Evolutionary conservation across 2,113 vertebrate species (phyloP).

Genomic region (Leptocoma aspasia): DNA sequence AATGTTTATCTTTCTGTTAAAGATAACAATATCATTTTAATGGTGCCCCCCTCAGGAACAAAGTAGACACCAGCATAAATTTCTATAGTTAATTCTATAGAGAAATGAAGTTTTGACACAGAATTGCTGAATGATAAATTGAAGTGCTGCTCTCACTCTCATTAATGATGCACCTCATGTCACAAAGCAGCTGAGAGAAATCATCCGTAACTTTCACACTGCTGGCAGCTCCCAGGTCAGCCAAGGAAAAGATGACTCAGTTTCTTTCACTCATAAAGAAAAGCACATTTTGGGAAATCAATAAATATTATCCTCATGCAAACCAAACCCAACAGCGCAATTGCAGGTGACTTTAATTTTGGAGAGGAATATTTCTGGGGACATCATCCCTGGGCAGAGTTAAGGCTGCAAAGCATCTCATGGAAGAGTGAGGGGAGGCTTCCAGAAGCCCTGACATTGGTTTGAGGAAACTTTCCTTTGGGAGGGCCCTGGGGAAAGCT

Average conservation of each 20-base stretch:
- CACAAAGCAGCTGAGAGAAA: background rate
- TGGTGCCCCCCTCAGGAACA: background rate
- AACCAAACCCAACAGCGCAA: background rate
- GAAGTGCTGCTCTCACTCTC: background rate
- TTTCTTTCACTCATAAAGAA: background rate
- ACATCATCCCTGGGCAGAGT: background rate
- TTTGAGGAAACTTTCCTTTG: background rate
- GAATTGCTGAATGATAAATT: background rate
- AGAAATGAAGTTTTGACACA: background rate
- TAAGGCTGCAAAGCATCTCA: background rate
- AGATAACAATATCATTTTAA: background rate
- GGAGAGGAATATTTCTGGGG: background rate
- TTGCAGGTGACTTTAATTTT: background rate
- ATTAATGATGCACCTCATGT: background rate
- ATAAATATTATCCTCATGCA: background rate
- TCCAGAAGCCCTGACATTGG: background rate
- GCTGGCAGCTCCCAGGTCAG: background rate
- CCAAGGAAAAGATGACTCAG: background rate
- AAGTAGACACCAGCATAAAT: background rate
- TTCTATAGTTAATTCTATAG: background rate
- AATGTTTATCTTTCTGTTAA: background rate
- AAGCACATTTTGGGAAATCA: background rate
- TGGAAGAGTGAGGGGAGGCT: background rate
- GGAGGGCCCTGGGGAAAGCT: background rate
- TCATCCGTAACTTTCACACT: background rate